Percentiles rank a stretch among this genome's conserved stretches.
Conservation (phyloP, 2,797 vertebrate species). For the Sus cebifrons region DNA sequence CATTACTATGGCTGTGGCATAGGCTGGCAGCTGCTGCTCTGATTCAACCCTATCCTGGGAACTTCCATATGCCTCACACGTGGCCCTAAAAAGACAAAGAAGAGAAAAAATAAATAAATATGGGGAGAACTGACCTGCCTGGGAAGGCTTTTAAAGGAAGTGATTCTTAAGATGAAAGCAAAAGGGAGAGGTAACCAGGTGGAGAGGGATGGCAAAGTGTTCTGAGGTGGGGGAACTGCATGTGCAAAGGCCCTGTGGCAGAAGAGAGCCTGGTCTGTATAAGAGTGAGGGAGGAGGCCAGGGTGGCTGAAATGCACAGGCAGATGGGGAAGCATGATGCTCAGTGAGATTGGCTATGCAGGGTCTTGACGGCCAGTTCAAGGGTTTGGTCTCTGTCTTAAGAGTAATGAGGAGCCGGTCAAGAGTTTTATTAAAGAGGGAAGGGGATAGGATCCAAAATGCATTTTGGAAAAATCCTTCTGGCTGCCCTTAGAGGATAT, state of each 20-base stretch:
- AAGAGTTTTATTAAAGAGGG: not conserved
- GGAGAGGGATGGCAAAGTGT: not conserved
- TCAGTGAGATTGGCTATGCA: not conserved
- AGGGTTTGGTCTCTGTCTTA: not conserved
- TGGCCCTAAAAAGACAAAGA: no score
- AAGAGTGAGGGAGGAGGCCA: not conserved
- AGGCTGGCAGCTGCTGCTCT: no score
- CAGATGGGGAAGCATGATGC: not conserved
- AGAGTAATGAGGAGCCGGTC: not conserved
- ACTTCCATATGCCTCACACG: no score
- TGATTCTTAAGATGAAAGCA: not conserved
- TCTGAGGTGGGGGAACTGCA: not conserved
- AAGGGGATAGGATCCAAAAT: not conserved
- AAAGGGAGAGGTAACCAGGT: not conserved
- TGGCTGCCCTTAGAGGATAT: not conserved
- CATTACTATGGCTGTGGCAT: no score
- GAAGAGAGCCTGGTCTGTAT: not conserved
- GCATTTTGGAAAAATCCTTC: not conserved
- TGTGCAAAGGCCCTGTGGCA: conserved; percentile 46
- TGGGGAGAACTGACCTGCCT: not conserved
- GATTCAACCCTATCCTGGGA: no score
- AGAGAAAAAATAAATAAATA: not conserved
- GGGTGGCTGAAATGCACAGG: not conserved
- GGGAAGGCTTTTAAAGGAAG: not conserved
- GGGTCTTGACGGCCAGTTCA: not conserved